These are phyloP conservation scores for Carassius carassius DNA, from an alignment of 2,113 vertebrate genomes.

Conservation along the genomic window DNA sequence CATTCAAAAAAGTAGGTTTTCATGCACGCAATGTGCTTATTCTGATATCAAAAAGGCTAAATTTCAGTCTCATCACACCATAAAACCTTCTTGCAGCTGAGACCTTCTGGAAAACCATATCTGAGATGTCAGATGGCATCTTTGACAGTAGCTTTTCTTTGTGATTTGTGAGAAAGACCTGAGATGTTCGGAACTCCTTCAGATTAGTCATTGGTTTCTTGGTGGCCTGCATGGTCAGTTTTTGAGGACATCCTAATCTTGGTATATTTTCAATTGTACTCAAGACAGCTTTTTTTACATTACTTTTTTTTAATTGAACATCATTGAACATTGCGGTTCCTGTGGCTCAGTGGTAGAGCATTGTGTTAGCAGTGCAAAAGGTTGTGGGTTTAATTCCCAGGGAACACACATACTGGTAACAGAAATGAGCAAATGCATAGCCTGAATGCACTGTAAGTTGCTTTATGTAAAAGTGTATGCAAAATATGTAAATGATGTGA, in stretches of 20 bases:
- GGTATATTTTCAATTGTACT: too few species aligned
- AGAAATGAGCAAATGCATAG: too few species aligned
- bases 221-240: neutral
- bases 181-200: neutral
- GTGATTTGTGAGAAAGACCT: neutral
- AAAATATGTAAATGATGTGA: too few species aligned
- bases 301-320: too few species aligned
- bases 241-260: neutral
- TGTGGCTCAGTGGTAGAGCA: too few species aligned
- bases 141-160: neutral
- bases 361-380: too few species aligned
- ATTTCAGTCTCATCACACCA: neutral
- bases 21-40: neutral
- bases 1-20: neutral
- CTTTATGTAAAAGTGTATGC: too few species aligned
- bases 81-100: neutral
- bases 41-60: neutral
- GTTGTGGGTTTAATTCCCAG: too few species aligned
- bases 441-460: too few species aligned
- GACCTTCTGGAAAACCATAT: neutral
- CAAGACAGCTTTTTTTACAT: too few species aligned
- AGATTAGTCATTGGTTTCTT: neutral
- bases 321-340: too few species aligned
- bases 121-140: neutral
- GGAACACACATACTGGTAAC: too few species aligned